phyloP scores from a whole-genome alignment of 2,113 vertebrate genomes.

The Anolis sagrei region DNA sequence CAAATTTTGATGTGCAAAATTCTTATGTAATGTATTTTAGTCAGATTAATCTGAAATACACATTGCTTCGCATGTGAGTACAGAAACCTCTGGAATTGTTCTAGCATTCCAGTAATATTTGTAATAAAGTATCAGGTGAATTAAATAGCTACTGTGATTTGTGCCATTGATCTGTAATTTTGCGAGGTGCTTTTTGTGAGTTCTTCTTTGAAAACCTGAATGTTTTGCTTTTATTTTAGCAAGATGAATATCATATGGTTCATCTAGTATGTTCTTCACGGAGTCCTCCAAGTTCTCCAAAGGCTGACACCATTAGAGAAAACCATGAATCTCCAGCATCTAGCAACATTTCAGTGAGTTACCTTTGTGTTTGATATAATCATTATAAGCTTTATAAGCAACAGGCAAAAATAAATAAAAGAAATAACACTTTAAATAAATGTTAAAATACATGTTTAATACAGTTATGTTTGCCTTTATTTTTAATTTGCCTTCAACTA shows the following conservation, averaged over 20 bases:
- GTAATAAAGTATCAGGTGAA: neutral
- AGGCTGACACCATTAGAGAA: conserved; percentile 72
- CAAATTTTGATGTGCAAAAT: neutral
- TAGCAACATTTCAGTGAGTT: conserved; percentile 80
- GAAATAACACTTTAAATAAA: neutral
- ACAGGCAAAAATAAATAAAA: neutral
- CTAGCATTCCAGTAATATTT: neutral
- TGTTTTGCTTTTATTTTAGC: conserved; percentile 75
- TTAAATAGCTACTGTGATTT: neutral
- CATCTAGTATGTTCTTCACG: conserved; percentile 85
- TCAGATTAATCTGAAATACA: neutral
- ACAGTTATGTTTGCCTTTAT: too few species aligned
- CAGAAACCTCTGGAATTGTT: neutral
- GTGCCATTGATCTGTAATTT: neutral
- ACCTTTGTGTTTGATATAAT: conserved; percentile 8
- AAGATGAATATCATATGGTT: conserved; percentile 88
- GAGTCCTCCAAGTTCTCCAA: conserved; percentile 82
- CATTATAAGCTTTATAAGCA: neutral
- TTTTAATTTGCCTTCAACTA: too few species aligned
- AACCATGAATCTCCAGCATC: conserved; percentile 60
- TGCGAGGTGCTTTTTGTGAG: neutral
- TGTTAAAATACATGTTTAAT: too few species aligned
- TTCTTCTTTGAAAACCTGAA: conserved; percentile 41
- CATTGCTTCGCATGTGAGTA: neutral
- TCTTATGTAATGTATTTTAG: too few species aligned